Evolutionary conservation across 2,888 invertebrate species (phyloP), one percentile per base, ranked within the genome.

Genomic region (Prosapia bicincta): DNA sequence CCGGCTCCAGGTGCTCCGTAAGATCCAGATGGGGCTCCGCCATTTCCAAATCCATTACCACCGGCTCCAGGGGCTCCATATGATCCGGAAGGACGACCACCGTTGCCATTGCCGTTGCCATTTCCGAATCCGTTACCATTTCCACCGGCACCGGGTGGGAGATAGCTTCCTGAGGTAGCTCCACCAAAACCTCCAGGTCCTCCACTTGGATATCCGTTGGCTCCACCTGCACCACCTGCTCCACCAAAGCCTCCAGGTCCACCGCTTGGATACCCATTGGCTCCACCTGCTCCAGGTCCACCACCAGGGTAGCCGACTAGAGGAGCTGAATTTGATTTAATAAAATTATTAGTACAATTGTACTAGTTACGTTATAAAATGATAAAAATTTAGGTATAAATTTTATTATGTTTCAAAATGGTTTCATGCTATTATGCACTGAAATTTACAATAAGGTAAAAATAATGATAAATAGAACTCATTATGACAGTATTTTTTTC

Each of bases 151-250:
- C 69, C 15, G 26, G 74, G 74, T 1, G 65, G n/a, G 10, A 54
- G 65, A 26, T 67, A 74, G n/a, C 43, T 43, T 25, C 76, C 69
- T 5, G 76, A 76, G 23, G 74, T 65, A 13, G 65, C 24, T 25
- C 76, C 76, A 67, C 67, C 71, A 38, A 54, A 25, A n/a, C 66
- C 66, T 43, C 76, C 76, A 15, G 67, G 69, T 23, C 76, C 72
- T 66, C 74, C 6, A 15, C 32, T 54, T 5, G 30, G 30, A 9
- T 30, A 30, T 30, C 30, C 30, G 9, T 30, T 30, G 9, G 30
- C 30, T 30, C 30, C 30, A 6, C 30, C 30, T 30, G 30, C 30
- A 6, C 30, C 30, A 6, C 30, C 30, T 5, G 30, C 6, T 30
- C 30, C 30, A n/a, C n/a, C n/a, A n/a, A n/a, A n/a, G n/a, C n/a